Evolutionary conservation across 64 coral and sea anemone species (phyloP), one percentile per base, ranked within the genome.

Genomic region (Catalaphyllia jardinei): DNA sequence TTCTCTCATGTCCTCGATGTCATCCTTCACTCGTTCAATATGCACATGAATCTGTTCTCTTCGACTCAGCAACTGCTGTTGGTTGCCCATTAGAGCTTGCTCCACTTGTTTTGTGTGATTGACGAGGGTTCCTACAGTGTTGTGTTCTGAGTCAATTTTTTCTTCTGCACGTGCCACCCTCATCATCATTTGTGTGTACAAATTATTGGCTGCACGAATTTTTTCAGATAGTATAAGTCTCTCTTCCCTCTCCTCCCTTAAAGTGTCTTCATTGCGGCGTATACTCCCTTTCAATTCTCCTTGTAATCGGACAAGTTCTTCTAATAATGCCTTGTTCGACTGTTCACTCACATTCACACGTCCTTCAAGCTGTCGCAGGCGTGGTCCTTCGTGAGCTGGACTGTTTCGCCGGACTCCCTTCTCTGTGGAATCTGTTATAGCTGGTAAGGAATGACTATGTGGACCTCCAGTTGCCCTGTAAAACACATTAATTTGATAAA

Each of bases 71-170:
- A 95, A 76, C 59, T 95, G 93, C 60, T 99, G 97, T 88, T 99
- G 93, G 52, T 93, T 95, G 19, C 97, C 97, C 61, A 95, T 90
- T 24, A 99, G 67, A 82, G 97, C 93, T 29, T 95, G 97, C 67
- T 99, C 97, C 17, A 99, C 94, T 51, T 99, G 91, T 74, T 99
- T 99, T 62, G 97, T 95, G 62, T 99, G 97, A 52, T 91, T 99
- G 22, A 99, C 87, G 54, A 99, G 91, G 63, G 93, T 82, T 6
- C 94, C 97, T 1, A 99, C 87, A 30, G 97, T 92, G 52, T 71
- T 89, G 29, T 93, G 94, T 51, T 99, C 97, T 71, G 88, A 92
- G 25, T 99, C 94, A 51, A 99, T 74, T 89, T 93, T 99, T 42
- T 95, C 97, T 61, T 99, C 97, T 67, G 97, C 93, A 80, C 94